Evolutionary conservation across 2,113 vertebrate genomes (phyloP), one percentile per base, ranked within the genome.

Genomic region (Spizaetus ornatus): DNA sequence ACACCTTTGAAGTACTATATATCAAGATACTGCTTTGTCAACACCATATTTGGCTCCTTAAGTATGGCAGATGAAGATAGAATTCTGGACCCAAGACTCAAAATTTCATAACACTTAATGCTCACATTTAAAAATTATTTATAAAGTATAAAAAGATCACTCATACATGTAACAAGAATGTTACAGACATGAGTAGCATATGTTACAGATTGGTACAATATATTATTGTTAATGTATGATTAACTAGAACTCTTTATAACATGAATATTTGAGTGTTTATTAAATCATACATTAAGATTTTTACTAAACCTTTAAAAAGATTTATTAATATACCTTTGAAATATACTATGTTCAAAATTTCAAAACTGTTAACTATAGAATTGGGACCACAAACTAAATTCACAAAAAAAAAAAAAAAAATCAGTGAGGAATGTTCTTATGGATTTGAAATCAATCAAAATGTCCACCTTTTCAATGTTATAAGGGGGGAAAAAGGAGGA

Each of bases 371-470:
- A 56, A 38, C 10, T 58, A 17, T 25, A 65, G 40, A 90, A 69
- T 11, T 70, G 14, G 45, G 34, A 61, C 17, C 12, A 48, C 8
- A 72, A 67, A 92, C 59, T 82, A 63, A 82, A 82, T 45, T 79
- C 9, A 50, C 52, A 3, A 16, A 59, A 32, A 50, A 23, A 36
- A 59, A 74, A 36, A 59, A 74, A 48, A 14, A 50, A 50, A 62
- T 29, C 80, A 70, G 47, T 76, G 19, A 79, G 10, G 16, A 94
- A 81, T 59, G 45, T 84, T 88, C 32, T 73, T 7, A 78, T 43
- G 18, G n/a, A 55, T 81, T 16, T 86, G 59, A 94, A 94, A 94
- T 58, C 31, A 74, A 74, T 73, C 40, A 81, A 80, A 86, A 66
- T 13, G 8, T 81, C 62, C 15, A 76, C 21, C 21, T 80, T 95